These are phyloP conservation scores for Lagopus muta DNA, from an alignment of 2,113 vertebrate genomes.

Conservation along the genomic window DNA sequence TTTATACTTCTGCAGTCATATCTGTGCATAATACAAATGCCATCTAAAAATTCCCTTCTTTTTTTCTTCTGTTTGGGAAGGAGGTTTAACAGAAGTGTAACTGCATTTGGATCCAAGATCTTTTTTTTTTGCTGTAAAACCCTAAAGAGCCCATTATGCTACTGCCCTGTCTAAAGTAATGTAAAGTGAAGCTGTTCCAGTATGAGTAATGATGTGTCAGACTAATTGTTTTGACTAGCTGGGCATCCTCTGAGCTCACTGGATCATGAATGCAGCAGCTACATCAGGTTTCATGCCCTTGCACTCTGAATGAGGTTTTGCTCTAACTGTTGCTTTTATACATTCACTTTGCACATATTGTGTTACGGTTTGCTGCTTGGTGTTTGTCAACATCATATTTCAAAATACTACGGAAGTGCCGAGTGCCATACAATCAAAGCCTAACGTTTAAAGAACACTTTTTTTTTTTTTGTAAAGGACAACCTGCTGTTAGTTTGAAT, in stretches of 20 bases:
- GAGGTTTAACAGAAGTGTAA: background rate
- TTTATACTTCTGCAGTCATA: background rate
- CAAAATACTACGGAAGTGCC: background rate
- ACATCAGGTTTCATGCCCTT: background rate
- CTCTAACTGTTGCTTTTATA: background rate
- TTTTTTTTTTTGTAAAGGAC: conserved; percentile 54
- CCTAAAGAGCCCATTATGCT: conserved; percentile 40
- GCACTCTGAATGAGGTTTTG: background rate
- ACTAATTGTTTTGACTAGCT: conserved; percentile 59
- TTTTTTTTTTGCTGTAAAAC: background rate
- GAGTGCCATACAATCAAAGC: conserved; percentile 31
- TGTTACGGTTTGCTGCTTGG: background rate
- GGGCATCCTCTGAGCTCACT: conserved; percentile 50
- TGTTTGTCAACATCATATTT: conserved; percentile 63
- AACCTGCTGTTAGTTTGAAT: conserved; percentile 73
- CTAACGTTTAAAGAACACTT: conserved; percentile 23
- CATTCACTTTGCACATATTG: background rate
- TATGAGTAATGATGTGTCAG: conserved; percentile 62
- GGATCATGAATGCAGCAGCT: conserved; percentile 11
- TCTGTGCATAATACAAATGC: background rate
- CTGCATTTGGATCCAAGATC: background rate
- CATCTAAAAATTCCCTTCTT: background rate
- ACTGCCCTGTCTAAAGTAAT: conserved; percentile 15
- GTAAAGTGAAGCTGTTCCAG: conserved; percentile 33
- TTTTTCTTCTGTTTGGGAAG: background rate